Conservation (phyloP, 2,888 invertebrate genomes). For the Seira ritae region DNA sequence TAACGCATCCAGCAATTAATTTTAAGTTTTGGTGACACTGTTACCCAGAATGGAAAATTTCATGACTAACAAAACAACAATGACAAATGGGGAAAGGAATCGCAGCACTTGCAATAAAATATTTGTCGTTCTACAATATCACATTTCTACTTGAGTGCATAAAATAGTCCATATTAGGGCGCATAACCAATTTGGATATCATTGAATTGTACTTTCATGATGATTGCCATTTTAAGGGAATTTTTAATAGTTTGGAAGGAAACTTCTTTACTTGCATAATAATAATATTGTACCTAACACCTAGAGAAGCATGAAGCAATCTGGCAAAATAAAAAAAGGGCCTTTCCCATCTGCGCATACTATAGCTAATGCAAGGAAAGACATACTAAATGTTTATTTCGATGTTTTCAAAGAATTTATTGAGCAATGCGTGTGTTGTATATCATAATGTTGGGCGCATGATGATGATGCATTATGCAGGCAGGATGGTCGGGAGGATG, state of each 20-base stretch:
- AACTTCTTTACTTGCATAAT: background rate
- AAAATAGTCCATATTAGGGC: background rate
- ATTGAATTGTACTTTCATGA: background rate
- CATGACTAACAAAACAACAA: background rate
- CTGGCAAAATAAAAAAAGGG: background rate
- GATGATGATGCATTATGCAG: no score
- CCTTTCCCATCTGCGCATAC: background rate
- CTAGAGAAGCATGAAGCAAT: no score
- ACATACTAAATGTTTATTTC: no score
- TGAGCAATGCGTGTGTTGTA: no score
- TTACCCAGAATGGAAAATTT: no score
- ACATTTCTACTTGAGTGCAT: background rate
- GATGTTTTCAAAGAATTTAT: no score
- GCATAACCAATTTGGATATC: background rate
- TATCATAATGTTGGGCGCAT: no score
- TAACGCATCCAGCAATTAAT: no score
- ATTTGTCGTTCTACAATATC: no score
- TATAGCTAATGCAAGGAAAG: no score
- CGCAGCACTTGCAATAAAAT: background rate
- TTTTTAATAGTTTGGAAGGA: background rate
- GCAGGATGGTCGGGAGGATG: no score
- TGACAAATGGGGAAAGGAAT: background rate
- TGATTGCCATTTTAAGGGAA: background rate
- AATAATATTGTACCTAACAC: background rate
- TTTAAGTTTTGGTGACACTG: no score